Conservation (phyloP, 2,888 invertebrate species). For the Apamea anceps region DNA sequence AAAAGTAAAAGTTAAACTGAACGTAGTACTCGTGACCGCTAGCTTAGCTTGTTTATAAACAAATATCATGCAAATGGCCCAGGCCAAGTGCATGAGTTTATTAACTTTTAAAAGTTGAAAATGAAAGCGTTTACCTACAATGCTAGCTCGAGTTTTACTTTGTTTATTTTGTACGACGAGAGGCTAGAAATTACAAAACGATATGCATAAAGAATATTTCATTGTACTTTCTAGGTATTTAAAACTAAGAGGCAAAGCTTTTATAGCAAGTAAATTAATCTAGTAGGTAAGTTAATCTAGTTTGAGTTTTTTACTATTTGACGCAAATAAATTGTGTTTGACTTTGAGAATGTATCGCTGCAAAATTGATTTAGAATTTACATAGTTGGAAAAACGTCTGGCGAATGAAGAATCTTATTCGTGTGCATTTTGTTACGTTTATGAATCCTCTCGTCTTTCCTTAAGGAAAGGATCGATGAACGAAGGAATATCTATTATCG, state of each 20-base stretch:
- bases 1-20: slow-evolving; percentile 9
- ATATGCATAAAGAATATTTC: neutral
- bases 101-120: neutral
- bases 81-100: slow-evolving; percentile 4
- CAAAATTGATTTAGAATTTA: neutral
- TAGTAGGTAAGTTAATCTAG: neutral
- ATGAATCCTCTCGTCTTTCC: too few relatives aligned
- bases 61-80: neutral
- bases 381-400: too few relatives aligned
- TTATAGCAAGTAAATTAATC: neutral
- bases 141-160: neutral
- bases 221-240: neutral
- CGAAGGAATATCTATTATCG: neutral
- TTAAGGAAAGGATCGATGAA: neutral
- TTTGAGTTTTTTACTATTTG: neutral
- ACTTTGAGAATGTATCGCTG: neutral
- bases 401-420: too few relatives aligned
- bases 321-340: neutral
- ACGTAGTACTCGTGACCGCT: neutral
- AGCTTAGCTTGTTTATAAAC: slow-evolving; percentile 12
- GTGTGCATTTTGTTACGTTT: too few relatives aligned
- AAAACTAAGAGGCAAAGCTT: neutral
- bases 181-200: neutral
- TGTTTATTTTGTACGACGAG: neutral
- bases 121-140: neutral